Evolutionary conservation across 1,140 invertebrate genomes (phyloP).

Genomic region (Acromyrmex heyeri): DNA sequence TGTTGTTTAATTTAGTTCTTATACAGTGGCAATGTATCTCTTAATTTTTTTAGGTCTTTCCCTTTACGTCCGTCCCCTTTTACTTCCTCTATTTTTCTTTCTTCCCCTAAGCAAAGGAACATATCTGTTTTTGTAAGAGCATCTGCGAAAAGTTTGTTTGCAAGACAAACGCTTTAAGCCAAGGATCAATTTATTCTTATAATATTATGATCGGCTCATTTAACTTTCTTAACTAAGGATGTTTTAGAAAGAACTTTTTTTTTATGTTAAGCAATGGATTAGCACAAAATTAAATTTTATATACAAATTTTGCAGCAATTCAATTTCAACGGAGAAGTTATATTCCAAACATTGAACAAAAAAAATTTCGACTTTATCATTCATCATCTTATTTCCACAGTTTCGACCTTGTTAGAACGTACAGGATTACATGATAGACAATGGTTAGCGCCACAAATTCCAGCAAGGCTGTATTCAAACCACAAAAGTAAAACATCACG

Average conservation of each 20-base stretch:
- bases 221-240: constrained; percentile 22
- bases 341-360: background rate
- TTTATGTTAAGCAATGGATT: background rate
- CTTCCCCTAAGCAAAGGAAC: background rate
- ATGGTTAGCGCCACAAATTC: background rate
- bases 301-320: background rate
- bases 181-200: constrained; percentile 48
- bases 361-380: background rate
- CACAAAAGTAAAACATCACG: constrained; percentile 32
- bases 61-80: background rate
- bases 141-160: constrained; percentile 20
- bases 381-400: constrained; percentile 5
- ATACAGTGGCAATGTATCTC: constrained; percentile 33
- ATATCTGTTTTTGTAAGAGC: constrained; percentile 3
- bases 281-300: background rate
- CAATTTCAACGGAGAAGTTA: background rate
- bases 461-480: constrained; percentile 10
- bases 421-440: constrained; percentile 21
- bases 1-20: constrained; percentile 35
- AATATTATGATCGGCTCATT: constrained; percentile 43
- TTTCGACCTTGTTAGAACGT: background rate
- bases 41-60: constrained; percentile 36
- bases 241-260: background rate
- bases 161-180: background rate
- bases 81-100: background rate